Evolutionary conservation across 2,797 vertebrate species (phyloP).

Genomic region (Harpagifer antarcticus): DNA sequence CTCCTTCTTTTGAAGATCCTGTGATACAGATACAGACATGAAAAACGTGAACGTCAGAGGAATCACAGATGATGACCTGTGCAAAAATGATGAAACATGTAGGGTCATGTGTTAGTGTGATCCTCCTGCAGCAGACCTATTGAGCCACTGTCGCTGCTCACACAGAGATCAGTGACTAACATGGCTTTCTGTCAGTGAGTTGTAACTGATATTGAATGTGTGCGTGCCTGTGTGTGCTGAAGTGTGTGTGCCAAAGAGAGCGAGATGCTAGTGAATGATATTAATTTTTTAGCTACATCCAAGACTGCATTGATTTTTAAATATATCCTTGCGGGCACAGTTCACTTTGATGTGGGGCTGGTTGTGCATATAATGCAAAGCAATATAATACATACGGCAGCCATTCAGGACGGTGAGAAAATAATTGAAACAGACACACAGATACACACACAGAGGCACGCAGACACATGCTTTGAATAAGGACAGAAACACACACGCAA

Average conservation of each 20-base stretch:
- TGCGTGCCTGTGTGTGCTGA: constrained; percentile 37
- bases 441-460: constrained; percentile 18
- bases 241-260: constrained; percentile 51
- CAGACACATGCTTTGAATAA: constrained; percentile 23
- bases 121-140: constrained; percentile 40
- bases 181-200: constrained; percentile 36
- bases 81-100: constrained; percentile 52
- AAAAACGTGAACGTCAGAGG: constrained; percentile 27
- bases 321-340: constrained; percentile 69
- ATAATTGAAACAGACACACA: constrained; percentile 59
- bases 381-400: constrained; percentile 33
- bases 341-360: constrained; percentile 75
- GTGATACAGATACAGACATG: constrained; percentile 36
- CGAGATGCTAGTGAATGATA: constrained; percentile 52
- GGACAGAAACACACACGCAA: constrained; percentile 15
- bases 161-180: constrained; percentile 50
- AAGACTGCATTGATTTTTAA: constrained; percentile 75
- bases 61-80: constrained; percentile 53
- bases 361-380: constrained; percentile 66
- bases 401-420: constrained; percentile 33
- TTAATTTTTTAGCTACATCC: constrained; percentile 70
- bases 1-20: constrained; percentile 47
- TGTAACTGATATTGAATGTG: constrained; percentile 53
- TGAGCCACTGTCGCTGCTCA: constrained; percentile 40
- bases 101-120: constrained; percentile 27